Evolutionary conservation across 2,797 vertebrate species (phyloP).

Genomic region (Rhinoraja longicauda): DNA sequence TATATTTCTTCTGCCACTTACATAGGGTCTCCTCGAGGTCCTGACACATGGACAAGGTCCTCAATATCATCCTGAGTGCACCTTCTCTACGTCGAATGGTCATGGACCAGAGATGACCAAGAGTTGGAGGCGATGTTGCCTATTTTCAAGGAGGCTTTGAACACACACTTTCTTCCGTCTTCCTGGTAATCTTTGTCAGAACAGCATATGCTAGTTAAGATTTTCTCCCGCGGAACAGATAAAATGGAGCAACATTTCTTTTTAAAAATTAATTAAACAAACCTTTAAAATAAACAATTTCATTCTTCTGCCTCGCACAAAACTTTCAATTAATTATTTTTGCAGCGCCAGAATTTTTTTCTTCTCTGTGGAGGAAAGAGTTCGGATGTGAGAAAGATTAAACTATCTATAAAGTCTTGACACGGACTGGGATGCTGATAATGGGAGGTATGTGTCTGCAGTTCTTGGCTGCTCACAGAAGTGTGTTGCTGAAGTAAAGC

Average conservation of each 20-base stretch:
- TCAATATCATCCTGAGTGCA: too few relatives aligned
- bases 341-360: constrained; percentile 50
- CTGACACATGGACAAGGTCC: too few relatives aligned
- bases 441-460: constrained; percentile 67
- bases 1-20: too few relatives aligned
- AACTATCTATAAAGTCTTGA: constrained; percentile 64
- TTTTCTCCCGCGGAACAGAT: background rate
- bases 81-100: too few relatives aligned
- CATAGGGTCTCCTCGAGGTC: too few relatives aligned
- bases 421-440: constrained; percentile 81
- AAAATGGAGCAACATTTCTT: background rate
- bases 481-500: constrained; percentile 70
- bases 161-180: too few relatives aligned
- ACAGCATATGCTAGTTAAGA: too few relatives aligned
- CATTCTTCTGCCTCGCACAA: background rate
- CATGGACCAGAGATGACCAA: too few relatives aligned
- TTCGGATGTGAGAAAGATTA: constrained; percentile 76
- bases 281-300: background rate
- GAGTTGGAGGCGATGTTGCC: too few relatives aligned
- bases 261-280: background rate
- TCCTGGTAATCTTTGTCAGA: too few relatives aligned
- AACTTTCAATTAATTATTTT: constrained; percentile 47
- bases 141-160: too few relatives aligned
- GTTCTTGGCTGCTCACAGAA: constrained; percentile 61
- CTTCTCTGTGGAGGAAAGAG: constrained; percentile 62